Conservation (phyloP, 2,113 vertebrate genomes). For the human (Homo sapiens) region GRCh38 chr2:138211501-138212000, state of each 20-base stretch:
- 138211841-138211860: background rate
- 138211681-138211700: background rate
- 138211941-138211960: background rate
- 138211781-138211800: background rate
- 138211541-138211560: background rate
- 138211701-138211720: background rate
- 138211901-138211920: background rate
- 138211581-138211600: background rate
- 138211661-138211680: background rate
- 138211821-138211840: background rate
- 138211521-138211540: background rate
- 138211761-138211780: background rate
- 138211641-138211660: background rate
- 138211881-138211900: background rate
- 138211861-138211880: background rate
- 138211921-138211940: background rate
- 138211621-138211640: background rate
- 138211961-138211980: background rate
- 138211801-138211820: background rate
- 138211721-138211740: background rate
- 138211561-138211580: background rate
- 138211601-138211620: background rate
- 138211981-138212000: background rate
- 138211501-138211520: background rate
- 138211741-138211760: background rate